A percentile compares a stretch with the other conserved stretches of the same genome.
Evolutionary conservation across 2,888 invertebrate species (phyloP).

Genomic region (Eupithecia pulchellata): DNA sequence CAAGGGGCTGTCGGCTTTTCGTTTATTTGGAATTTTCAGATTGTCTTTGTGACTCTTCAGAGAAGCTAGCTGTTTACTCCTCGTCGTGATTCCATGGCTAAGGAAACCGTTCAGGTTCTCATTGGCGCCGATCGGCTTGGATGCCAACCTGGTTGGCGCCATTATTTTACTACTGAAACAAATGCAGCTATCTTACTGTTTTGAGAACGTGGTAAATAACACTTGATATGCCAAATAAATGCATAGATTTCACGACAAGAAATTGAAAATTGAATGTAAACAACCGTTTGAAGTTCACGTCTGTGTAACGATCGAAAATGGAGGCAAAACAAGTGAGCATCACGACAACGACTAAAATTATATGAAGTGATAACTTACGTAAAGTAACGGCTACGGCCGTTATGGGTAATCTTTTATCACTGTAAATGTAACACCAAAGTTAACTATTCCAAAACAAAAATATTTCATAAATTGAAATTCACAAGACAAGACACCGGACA

Average conservation of each 20-base stretch:
- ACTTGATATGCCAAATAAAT: conserved; percentile 29
- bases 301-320: conserved; percentile 75
- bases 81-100: conserved; percentile 85
- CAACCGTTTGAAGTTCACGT: conserved; percentile 61
- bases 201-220: conserved; percentile 46
- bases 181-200: conserved; percentile 25
- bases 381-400: conserved; percentile 70
- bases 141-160: conserved; percentile 87
- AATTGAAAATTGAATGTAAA: conserved; percentile 55
- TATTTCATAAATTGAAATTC: conserved; percentile 62
- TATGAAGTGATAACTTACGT: conserved; percentile 64
- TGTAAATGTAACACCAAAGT: conserved; percentile 57
- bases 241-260: conserved; percentile 23
- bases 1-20: conserved; percentile 92
- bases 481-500: conserved; percentile 75
- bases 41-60: conserved; percentile 75
- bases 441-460: conserved; percentile 54
- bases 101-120: conserved; percentile 77
- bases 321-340: conserved; percentile 83
- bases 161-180: conserved; percentile 76
- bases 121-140: conserved; percentile 78
- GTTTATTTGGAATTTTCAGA: conserved; percentile 87
- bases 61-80: conserved; percentile 86
- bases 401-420: conserved; percentile 57
- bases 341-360: conserved; percentile 51